Evolutionary conservation across 2,113 vertebrate species (phyloP), one percentile per base, ranked within the genome.

Genomic region (Eidolon helvum): DNA sequence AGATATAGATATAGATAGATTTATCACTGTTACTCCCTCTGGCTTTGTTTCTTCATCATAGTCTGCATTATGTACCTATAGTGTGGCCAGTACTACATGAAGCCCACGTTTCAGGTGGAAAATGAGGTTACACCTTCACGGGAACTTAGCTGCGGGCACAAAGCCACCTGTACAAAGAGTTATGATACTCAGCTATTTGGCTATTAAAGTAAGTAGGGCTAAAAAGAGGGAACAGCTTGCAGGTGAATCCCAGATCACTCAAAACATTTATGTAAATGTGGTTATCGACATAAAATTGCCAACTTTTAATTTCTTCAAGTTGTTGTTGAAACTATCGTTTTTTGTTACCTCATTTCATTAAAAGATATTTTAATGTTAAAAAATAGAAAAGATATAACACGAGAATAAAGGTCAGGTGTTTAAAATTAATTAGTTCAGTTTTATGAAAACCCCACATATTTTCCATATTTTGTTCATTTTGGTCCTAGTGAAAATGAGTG

Each of bases 341-440:
- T 71, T 7, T 77, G 50, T 50, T 53, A 48, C 43, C 35, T 88
- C 63, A 19, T 59, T 82, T 45, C 45, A 28, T 50, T 90, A 75
- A 80, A 55, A 38, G 74, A 15, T 10, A 72, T 88, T 93, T 79
- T 88, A 57, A 88, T 10, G 12, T 69, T 30, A 12, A 79, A 80
- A 77, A 69, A 33, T 38, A 77, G 69, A 69, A 78, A 82, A 65
- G 18, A 45, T 24, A 19, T 35, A 79, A 71, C 21, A 7, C n/a
- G 38, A 82, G 89, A 82, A 66, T 40, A 69, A 53, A 65, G 43
- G 15, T 14, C 50, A 69, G 21, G 55, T 1, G 0, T 71, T 95
- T 91, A 57, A 69, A 89, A 59, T 68, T 22, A 75, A 55, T 74
- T 88, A 16, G 43, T 85, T 53, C 2, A 4, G 1, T 55, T 80